These are phyloP conservation scores for Anagyrus pseudococci DNA, from an alignment of 2,888 invertebrate species.

Conservation along the genomic window DNA sequence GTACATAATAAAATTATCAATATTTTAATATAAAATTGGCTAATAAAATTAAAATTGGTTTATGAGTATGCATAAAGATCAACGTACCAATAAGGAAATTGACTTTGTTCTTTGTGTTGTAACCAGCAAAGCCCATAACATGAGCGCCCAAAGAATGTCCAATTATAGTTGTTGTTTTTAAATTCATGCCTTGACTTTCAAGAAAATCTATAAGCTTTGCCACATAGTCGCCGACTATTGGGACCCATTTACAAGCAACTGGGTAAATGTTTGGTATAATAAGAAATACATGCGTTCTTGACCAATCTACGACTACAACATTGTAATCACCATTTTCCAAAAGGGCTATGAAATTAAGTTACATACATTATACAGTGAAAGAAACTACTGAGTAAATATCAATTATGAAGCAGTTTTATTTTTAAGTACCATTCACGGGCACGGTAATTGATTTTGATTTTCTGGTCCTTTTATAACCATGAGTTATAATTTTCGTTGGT, in stretches of 20 bases:
- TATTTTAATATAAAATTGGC: too few species aligned
- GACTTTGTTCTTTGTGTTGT: conserved; percentile 41
- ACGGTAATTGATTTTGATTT: too few species aligned
- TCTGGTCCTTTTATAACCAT: too few species aligned
- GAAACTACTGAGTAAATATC: background rate
- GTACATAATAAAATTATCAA: too few species aligned
- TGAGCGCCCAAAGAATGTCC: conserved; percentile 57
- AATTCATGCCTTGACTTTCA: conserved; percentile 41
- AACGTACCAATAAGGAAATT: conserved; percentile 49
- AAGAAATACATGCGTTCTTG: conserved; percentile 12
- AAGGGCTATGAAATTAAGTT: background rate
- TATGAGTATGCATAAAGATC: too few species aligned
- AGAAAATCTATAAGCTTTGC: conserved; percentile 50
- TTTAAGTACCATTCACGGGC: too few species aligned
- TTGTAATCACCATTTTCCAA: conserved; percentile 48
- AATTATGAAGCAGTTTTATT: too few species aligned
- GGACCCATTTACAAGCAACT: conserved; percentile 43
- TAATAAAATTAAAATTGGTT: background rate
- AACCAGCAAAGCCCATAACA: conserved; percentile 49
- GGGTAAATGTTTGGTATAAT: conserved; percentile 43
- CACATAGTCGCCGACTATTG: conserved; percentile 43
- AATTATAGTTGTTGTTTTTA: conserved; percentile 43
- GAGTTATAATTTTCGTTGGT: too few species aligned
- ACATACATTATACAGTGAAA: background rate
- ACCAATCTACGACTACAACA: conserved; percentile 54